Percentiles rank a stretch among this genome's conserved stretches.
phyloP scores from a whole-genome alignment of 37 sponge, comb jelly and placozoan species.

The Spongilla lacustris region DNA sequence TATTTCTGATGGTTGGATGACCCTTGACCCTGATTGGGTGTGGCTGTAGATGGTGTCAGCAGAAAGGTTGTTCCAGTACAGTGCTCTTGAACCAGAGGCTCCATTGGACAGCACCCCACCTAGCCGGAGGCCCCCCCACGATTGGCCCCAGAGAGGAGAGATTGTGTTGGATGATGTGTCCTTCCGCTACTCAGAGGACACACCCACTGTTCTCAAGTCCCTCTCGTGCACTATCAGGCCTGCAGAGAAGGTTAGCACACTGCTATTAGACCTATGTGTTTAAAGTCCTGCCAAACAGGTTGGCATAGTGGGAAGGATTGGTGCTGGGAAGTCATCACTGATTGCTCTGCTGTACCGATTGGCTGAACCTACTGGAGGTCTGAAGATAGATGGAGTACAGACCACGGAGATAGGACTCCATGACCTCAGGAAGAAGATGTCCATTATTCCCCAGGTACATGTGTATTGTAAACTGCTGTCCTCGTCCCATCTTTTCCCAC shows the following conservation, averaged over 20 bases:
- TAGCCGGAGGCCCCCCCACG: slow-evolving; percentile 38
- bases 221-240: slow-evolving; percentile 46
- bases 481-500: no score
- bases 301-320: slow-evolving; percentile 93
- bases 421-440: slow-evolving; percentile 74
- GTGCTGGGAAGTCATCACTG: slow-evolving; percentile 94
- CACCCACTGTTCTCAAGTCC: slow-evolving; percentile 64
- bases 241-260: slow-evolving; percentile 62
- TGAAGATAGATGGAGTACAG: slow-evolving; percentile 85
- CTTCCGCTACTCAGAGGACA: slow-evolving; percentile 42
- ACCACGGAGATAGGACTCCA: slow-evolving; percentile 79
- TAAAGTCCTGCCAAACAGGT: slow-evolving; percentile 44
- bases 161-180: slow-evolving; percentile 45
- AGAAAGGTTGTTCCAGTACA: slow-evolving; percentile 73
- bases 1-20: no score
- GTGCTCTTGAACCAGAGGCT: slow-evolving; percentile 52
- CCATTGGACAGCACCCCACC: slow-evolving; percentile 36
- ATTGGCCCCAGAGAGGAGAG: slow-evolving; percentile 70
- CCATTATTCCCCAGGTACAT: slow-evolving; percentile 86
- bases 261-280: neutral
- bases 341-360: slow-evolving; percentile 85
- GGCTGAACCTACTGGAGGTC: slow-evolving; percentile 82
- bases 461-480: no score
- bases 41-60: slow-evolving; percentile 75
- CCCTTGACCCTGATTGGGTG: no score